Evolutionary conservation across 2,797 vertebrate species (phyloP).

Genomic region (Acipenser oxyrinchus): DNA sequence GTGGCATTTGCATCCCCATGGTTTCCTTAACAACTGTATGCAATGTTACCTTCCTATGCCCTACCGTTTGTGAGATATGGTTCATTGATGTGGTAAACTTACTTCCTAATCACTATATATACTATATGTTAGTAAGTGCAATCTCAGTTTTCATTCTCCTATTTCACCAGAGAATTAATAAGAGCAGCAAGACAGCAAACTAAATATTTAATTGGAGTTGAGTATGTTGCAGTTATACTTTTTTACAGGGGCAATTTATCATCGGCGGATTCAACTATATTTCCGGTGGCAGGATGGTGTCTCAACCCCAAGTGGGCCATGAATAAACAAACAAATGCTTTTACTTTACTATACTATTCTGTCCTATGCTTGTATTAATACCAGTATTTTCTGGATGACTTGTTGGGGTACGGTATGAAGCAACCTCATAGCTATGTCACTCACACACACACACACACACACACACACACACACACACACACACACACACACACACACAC

Average conservation of each 20-base stretch:
- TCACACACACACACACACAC: neutral
- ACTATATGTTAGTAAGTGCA: neutral
- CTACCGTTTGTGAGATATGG: no score
- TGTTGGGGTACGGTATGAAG: neutral
- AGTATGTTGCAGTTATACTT: conserved; percentile 18
- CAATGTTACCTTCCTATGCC: no score
- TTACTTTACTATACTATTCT: neutral
- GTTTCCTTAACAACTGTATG: no score
- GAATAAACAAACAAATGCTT: conserved; percentile 21
- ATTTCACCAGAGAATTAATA: conserved; percentile 12
- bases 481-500: neutral
- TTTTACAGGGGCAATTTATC: conserved; percentile 35
- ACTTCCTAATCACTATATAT: no score
- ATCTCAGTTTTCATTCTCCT: conserved; percentile 5
- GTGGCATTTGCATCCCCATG: no score
- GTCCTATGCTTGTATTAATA: conserved; percentile 13
- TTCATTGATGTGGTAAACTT: no score
- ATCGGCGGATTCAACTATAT: conserved; percentile 19
- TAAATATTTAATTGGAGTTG: conserved; percentile 43
- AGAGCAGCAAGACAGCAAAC: conserved; percentile 25
- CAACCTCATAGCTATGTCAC: neutral
- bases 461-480: neutral
- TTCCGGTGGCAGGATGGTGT: conserved; percentile 14
- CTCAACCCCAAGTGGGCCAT: conserved; percentile 14
- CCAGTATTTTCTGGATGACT: conserved; percentile 5